Evolutionary conservation across 1,140 invertebrate genomes (phyloP).

Genomic region (Drosophila funebris): DNA sequence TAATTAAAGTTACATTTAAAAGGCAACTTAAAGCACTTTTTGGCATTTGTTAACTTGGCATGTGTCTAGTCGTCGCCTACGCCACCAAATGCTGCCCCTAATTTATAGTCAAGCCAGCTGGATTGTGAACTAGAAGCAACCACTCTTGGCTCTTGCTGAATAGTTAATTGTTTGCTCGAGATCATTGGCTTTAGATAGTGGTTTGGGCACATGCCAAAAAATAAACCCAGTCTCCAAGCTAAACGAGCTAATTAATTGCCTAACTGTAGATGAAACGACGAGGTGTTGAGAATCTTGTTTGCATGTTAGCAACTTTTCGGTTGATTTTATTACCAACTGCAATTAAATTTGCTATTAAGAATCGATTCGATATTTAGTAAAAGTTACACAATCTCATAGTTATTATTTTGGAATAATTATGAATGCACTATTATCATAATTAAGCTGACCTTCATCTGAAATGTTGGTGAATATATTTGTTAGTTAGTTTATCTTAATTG

Average conservation of each 20-base stretch:
- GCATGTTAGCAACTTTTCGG: constrained; percentile 39
- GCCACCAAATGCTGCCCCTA: constrained; percentile 24
- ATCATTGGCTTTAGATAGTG: constrained; percentile 46
- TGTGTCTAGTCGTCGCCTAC: constrained; percentile 39
- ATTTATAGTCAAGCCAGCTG: constrained; percentile 35
- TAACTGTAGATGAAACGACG: constrained; percentile 32
- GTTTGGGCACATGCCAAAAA: constrained; percentile 56
- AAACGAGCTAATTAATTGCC: constrained; percentile 63
- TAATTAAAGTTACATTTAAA: constrained; percentile 55
- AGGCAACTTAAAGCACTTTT: constrained; percentile 20
- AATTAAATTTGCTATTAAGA: constrained; percentile 18
- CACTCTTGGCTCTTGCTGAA: constrained; percentile 11
- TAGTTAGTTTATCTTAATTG: constrained; percentile 45
- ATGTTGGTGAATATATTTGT: background rate
- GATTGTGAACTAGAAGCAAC: constrained; percentile 33
- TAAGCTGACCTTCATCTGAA: constrained; percentile 54
- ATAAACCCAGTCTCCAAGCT: constrained; percentile 31
- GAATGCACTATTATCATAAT: constrained; percentile 37
- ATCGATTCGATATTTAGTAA: constrained; percentile 9
- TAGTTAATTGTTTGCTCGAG: constrained; percentile 62
- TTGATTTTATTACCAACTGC: constrained; percentile 12
- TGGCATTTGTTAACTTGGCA: constrained; percentile 43
- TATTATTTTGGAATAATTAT: background rate
- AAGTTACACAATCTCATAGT: constrained; percentile 25
- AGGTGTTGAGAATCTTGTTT: constrained; percentile 72